These are phyloP conservation scores for Melanogrammus aeglefinus DNA, from an alignment of 2,797 vertebrate genomes.

Conservation along the genomic window DNA sequence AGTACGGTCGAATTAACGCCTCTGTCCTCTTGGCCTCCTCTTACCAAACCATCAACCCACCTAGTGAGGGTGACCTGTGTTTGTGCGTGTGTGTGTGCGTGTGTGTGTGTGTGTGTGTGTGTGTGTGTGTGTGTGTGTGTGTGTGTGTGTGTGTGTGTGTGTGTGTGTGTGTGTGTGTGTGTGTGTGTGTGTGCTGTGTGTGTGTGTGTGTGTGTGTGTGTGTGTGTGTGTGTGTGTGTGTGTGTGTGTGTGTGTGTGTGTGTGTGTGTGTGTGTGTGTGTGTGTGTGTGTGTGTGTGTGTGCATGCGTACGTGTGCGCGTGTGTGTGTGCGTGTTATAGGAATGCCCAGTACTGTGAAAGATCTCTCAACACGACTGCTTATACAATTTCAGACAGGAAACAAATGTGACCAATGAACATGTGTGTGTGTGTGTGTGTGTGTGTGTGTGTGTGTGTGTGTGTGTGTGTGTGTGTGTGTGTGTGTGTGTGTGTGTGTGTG, in stretches of 20 bases:
- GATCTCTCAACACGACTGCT: constrained; percentile 34
- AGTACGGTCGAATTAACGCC: background rate
- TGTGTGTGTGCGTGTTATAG: constrained; percentile 12
- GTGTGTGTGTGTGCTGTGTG: background rate
- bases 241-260: background rate
- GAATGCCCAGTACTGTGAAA: constrained; percentile 12
- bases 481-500: background rate
- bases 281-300: background rate
- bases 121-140: background rate
- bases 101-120: background rate
- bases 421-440: constrained; percentile 1
- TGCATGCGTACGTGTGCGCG: background rate
- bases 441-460: constrained; percentile 2
- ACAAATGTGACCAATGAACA: constrained; percentile 10
- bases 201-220: constrained; percentile 5
- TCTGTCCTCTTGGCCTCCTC: background rate
- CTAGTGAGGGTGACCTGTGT: background rate
- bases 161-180: constrained; percentile 8
- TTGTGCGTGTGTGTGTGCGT: background rate
- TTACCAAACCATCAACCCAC: background rate
- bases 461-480: background rate
- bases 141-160: constrained; percentile 11
- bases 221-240: background rate
- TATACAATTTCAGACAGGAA: constrained; percentile 10
- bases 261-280: background rate